Evolutionary conservation across 1,140 invertebrate species (phyloP).

Genomic region (Goniozus legneri): DNA sequence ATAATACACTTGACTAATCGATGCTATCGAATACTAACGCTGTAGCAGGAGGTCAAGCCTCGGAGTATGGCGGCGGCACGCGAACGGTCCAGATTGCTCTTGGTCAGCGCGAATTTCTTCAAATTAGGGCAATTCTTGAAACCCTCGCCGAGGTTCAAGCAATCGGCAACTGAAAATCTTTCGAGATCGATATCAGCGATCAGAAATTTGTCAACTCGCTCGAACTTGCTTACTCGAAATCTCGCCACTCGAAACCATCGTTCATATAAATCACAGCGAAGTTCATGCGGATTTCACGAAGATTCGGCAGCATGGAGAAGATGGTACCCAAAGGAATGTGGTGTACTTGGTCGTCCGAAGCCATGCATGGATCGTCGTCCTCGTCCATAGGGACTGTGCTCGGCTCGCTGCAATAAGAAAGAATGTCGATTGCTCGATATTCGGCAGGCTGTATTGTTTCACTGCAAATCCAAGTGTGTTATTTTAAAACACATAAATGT

Average conservation of each 20-base stretch:
- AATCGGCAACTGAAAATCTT: constrained; percentile 47
- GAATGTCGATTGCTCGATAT: too few relatives aligned
- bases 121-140: constrained; percentile 28
- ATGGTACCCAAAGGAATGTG: constrained; percentile 40
- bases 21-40: constrained; percentile 24
- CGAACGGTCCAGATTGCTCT: constrained; percentile 38
- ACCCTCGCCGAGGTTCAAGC: constrained; percentile 33
- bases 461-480: too few relatives aligned
- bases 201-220: too few relatives aligned
- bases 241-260: constrained; percentile 41
- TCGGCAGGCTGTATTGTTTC: too few relatives aligned
- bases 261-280: constrained; percentile 43
- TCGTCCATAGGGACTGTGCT: too few relatives aligned
- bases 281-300: constrained; percentile 36
- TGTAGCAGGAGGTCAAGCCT: constrained; percentile 29
- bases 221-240: constrained; percentile 37
- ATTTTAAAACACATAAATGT: too few relatives aligned
- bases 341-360: constrained; percentile 20
- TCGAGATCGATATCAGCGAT: too few relatives aligned
- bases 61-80: constrained; percentile 41
- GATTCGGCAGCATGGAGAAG: constrained; percentile 27
- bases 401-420: too few relatives aligned
- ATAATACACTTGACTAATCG: too few relatives aligned
- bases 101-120: constrained; percentile 36
- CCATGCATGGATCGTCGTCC: too few relatives aligned